Evolutionary conservation across 2,113 vertebrate species (phyloP), one percentile per base, ranked within the genome.

Genomic region (Physeter macrocephalus): DNA sequence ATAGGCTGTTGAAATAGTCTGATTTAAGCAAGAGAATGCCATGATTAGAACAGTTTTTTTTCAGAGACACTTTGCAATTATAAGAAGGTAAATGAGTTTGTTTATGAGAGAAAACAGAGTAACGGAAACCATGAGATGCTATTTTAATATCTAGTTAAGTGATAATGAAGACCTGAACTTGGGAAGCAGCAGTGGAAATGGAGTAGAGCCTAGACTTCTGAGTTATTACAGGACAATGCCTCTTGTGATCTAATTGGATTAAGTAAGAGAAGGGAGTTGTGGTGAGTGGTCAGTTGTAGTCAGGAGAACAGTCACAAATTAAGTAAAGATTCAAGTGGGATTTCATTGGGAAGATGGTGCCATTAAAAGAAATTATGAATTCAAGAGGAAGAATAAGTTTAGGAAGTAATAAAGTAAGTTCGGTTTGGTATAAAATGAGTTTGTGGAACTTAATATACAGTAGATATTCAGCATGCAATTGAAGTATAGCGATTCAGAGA

Each of bases 301-400:
- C 39, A 77, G 46, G 21, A 34, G 23, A 94, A 52, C 2, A 80
- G 31, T 69, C 69, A 59, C 43, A 95, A 86, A 89, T 96, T 84
- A 85, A 82, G 4, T 57, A 78, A 80, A 74, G 8, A 61, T 94
- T 93, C 46, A 54, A 41, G 21, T 39, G 39, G 3, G 52, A 85
- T 91, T 72, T 97, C 54, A 91, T 36, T 84, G 69, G 59, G 66
- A 94, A 89, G 52, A 88, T 88, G 52, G 64, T 88, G 23, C 8
- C 21, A 27, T 88, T 91, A 69, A 86, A 90, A 85, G 31, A 54
- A 95, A 88, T 83, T 83, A 72, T 67, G n/a, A 81, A 82, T 81
- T 96, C 18, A 91, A 59, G 66, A 82, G 29, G 39, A 93, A 31
- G 18, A 90, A 94, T 41, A 14, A 39, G 9, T 43, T 96, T 64